phyloP scores from a whole-genome alignment of 2,888 invertebrate genomes.

The Pheosia tremula region DNA sequence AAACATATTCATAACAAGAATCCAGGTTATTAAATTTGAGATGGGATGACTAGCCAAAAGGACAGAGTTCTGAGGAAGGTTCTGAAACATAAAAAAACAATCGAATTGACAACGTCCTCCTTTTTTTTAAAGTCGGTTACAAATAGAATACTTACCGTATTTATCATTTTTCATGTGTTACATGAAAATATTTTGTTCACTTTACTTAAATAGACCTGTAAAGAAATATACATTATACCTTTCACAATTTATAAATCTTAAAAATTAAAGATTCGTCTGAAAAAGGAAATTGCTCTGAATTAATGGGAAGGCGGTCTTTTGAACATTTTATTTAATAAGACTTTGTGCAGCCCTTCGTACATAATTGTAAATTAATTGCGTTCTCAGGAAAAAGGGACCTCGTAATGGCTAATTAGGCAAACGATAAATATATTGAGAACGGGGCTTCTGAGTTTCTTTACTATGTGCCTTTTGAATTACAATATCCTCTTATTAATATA shows the following conservation, averaged over 20 bases:
- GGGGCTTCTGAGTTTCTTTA: conserved; percentile 39
- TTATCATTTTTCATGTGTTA: too few relatives aligned
- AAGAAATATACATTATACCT: background rate
- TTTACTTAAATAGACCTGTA: background rate
- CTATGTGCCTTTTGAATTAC: conserved; percentile 38
- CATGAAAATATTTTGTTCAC: too few relatives aligned
- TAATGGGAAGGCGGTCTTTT: conserved; percentile 60
- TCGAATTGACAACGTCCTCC: too few relatives aligned
- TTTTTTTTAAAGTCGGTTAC: too few relatives aligned
- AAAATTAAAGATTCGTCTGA: conserved; percentile 56
- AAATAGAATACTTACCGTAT: too few relatives aligned
- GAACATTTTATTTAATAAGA: conserved; percentile 78
- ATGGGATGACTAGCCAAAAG: background rate
- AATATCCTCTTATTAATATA: conserved; percentile 30
- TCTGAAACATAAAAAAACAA: too few relatives aligned
- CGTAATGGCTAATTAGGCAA: conserved; percentile 69
- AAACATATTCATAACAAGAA: conserved; percentile 15
- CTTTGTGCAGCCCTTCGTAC: conserved; percentile 71
- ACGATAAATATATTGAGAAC: conserved; percentile 70
- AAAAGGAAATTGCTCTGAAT: conserved; percentile 64
- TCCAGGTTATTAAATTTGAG: background rate
- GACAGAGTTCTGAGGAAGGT: too few relatives aligned
- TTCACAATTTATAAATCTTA: conserved; percentile 38
- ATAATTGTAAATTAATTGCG: conserved; percentile 80
- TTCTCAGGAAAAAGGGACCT: conserved; percentile 65